Evolutionary conservation across 2,888 invertebrate species (phyloP).

Genomic region (Dexiosoma caninum): DNA sequence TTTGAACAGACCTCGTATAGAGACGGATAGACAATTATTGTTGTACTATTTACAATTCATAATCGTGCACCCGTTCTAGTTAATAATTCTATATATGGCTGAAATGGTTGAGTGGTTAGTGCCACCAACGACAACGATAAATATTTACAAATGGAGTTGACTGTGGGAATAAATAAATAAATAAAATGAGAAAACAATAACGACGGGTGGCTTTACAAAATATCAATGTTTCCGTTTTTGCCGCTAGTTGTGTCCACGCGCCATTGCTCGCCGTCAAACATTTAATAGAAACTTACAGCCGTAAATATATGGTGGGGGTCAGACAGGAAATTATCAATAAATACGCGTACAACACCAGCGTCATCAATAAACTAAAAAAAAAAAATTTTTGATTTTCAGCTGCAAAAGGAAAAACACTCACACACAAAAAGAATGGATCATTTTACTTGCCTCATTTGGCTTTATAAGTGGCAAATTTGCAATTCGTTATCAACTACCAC

Average conservation of each 20-base stretch:
- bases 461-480: conserved; percentile 22
- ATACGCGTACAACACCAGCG: conserved; percentile 69
- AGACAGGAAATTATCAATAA: conserved; percentile 75
- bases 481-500: conserved; percentile 19
- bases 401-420: neutral
- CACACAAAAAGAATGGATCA: conserved; percentile 24
- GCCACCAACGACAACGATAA: conserved; percentile 8
- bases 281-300: conserved; percentile 17
- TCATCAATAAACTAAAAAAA: conserved; percentile 23
- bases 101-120: conserved; percentile 46
- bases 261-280: conserved; percentile 49
- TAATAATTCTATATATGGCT: conserved; percentile 22
- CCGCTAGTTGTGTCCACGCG: conserved; percentile 58
- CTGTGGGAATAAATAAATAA: conserved; percentile 16
- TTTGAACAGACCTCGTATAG: no score
- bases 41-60: conserved; percentile 26
- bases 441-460: conserved; percentile 19
- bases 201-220: conserved; percentile 44
- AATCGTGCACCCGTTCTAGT: conserved; percentile 10
- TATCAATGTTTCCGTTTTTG: conserved; percentile 60
- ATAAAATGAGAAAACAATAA: conserved; percentile 8
- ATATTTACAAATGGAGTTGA: neutral
- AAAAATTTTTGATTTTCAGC: neutral
- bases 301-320: conserved; percentile 7
- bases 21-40: neutral